Conservation (phyloP, 1,140 invertebrate genomes). For the Conus betulinus region DNA sequence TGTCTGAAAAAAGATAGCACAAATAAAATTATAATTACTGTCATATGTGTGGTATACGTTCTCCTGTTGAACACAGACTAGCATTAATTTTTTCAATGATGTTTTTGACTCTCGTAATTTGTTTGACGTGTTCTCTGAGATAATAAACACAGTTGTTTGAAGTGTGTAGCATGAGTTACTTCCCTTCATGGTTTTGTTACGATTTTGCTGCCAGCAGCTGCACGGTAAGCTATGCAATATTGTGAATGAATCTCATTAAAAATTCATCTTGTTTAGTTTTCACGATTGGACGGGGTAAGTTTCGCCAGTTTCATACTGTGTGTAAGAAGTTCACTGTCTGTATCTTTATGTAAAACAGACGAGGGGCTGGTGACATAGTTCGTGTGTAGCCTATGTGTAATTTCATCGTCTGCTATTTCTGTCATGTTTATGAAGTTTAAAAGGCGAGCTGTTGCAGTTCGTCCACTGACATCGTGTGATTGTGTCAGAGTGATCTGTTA, state of each 20-base stretch:
- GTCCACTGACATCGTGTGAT: neutral
- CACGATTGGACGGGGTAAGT: neutral
- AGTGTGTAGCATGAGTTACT: neutral
- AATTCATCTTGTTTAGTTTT: constrained; percentile 8
- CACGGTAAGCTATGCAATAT: constrained; percentile 1
- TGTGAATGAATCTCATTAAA: constrained; percentile 18
- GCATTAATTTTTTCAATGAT: too few relatives aligned
- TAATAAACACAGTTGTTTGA: too few relatives aligned
- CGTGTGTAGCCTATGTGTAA: neutral
- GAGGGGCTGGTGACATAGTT: neutral
- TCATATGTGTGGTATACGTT: too few relatives aligned
- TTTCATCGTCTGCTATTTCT: constrained; percentile 20
- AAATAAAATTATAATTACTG: neutral
- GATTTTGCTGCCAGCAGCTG: neutral
- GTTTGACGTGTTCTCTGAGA: neutral
- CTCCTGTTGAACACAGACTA: too few relatives aligned
- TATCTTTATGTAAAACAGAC: neutral
- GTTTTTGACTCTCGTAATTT: too few relatives aligned
- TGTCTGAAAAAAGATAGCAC: neutral
- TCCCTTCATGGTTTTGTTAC: neutral
- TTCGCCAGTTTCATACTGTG: neutral
- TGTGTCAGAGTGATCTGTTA: neutral
- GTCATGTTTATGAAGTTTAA: neutral
- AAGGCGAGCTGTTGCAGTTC: neutral
- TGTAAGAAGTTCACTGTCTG: neutral